Evolutionary conservation across 2,888 invertebrate genomes (phyloP).

Genomic region (Eumerus sabulonum): DNA sequence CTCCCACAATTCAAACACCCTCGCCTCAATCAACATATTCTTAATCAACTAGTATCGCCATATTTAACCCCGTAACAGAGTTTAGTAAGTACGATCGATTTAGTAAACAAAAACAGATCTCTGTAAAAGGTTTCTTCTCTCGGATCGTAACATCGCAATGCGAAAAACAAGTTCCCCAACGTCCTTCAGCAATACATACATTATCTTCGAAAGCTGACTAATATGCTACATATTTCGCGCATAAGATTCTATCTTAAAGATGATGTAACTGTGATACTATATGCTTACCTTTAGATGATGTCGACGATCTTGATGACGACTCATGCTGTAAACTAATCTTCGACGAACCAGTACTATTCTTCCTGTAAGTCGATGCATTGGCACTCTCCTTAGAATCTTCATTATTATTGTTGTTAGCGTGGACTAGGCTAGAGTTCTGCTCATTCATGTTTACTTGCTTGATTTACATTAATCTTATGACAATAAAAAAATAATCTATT

Average conservation of each 20-base stretch:
- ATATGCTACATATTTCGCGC: too few species aligned
- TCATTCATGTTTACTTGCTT: not conserved
- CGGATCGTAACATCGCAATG: not conserved
- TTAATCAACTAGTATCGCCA: too few species aligned
- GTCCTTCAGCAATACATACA: too few species aligned
- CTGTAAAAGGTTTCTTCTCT: too few species aligned
- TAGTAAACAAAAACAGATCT: too few species aligned
- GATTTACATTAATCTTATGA: too few species aligned
- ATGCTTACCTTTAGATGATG: slow-evolving; percentile 53
- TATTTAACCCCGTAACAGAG: too few species aligned
- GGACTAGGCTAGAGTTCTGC: not conserved
- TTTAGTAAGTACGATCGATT: too few species aligned
- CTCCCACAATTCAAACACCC: too few species aligned
- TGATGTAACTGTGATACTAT: slow-evolving; percentile 23
- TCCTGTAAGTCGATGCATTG: slow-evolving; percentile 5
- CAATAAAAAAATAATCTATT: too few species aligned
- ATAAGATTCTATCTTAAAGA: not conserved
- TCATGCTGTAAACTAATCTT: slow-evolving; percentile 42
- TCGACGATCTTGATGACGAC: slow-evolving; percentile 52
- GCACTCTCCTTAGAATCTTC: not conserved
- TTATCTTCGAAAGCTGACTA: too few species aligned
- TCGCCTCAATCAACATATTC: too few species aligned
- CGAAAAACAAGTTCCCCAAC: slow-evolving; percentile 11
- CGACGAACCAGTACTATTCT: slow-evolving; percentile 14
- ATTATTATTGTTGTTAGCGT: not conserved